Evolutionary conservation across 1,140 invertebrate species (phyloP), one percentile per base, ranked within the genome.

Genomic region (Drosophila virilis): DNA sequence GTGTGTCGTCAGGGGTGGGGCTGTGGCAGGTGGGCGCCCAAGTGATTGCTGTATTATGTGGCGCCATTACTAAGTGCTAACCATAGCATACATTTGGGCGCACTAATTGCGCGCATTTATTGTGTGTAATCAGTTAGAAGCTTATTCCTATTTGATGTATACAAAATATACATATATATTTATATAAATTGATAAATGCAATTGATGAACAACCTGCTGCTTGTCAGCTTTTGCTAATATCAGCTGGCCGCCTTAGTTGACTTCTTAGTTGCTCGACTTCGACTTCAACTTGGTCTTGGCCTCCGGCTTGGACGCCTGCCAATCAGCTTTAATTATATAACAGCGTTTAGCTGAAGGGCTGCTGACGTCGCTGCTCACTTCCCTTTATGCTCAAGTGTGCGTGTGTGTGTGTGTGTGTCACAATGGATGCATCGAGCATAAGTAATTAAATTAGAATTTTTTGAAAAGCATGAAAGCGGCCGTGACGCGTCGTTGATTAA

Each of bases 381-480:
- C 61, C 57, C 65, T 86, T 65, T 77, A 43, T 74, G 65, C 78
- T 83, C 80, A 86, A 83, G 37, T 33, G n/a, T 46, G n/a, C n/a
- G 65, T 38, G 45, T 22, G 17, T 35, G 15, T 73, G 55, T 52
- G 38, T 80, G 65, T 82, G 61, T 88, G 73, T 91, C 80, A 91
- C 89, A 91, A 90, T 90, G 76, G 79, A 80, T 90, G 83, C 90
- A 91, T 79, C 68, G 77, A 89, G 90, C 90, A 91, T 91, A 91
- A 91, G 90, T 91, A 91, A 91, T 91, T 91, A 91, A 91, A 91
- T 91, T 91, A 91, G 90, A 90, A 82, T 85, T 90, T 88, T 89
- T 84, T 85, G 79, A 83, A 77, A 81, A 90, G 79, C 72, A 83
- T 80, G 59, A 85, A 88, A 81, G 73, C 75, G 76, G 58, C 50